A percentile compares a stretch with the other conserved stretches of the same genome.
phyloP scores from a whole-genome alignment of 2,888 invertebrate genomes.

The Hermaeophaga mercurialis region DNA sequence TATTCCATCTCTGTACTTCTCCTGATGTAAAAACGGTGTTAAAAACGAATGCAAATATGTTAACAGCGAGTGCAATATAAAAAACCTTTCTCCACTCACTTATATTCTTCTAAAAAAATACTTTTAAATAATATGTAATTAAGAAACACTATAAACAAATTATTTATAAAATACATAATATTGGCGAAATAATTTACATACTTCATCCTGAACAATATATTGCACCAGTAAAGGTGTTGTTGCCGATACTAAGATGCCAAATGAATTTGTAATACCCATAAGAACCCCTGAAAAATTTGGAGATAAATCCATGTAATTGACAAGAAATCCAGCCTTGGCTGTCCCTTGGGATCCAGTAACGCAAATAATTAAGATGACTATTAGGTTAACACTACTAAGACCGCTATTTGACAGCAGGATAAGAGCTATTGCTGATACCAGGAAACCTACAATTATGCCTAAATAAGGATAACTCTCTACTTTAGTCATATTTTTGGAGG shows the following conservation, averaged over 20 bases:
- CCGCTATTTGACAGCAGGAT: conserved; percentile 60
- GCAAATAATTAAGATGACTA: conserved; percentile 68
- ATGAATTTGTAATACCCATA: conserved; percentile 82
- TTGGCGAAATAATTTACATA: conserved; percentile 56
- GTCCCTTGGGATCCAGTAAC: conserved; percentile 77
- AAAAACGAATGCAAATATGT: conserved; percentile 67
- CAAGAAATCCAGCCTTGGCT: conserved; percentile 74
- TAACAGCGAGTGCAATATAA: conserved; percentile 71
- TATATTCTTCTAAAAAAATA: conserved; percentile 63
- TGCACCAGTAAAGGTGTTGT: conserved; percentile 76
- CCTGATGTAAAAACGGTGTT: conserved; percentile 73
- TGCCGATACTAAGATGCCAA: conserved; percentile 78
- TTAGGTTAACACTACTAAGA: conserved; percentile 58
- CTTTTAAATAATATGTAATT: too few relatives aligned
- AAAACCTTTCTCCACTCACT: conserved; percentile 76
- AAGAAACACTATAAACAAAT: too few relatives aligned
- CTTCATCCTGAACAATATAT: conserved; percentile 70
- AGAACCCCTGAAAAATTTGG: conserved; percentile 82
- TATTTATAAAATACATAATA: not conserved
- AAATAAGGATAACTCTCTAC: too few relatives aligned
- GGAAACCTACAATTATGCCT: conserved; percentile 51
- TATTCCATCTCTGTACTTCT: conserved; percentile 73
- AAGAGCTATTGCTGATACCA: conserved; percentile 70
- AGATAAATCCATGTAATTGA: conserved; percentile 82
- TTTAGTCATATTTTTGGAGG: too few relatives aligned